Conservation (phyloP, 1,140 invertebrate genomes). For the Antheraea mylitta region DNA sequence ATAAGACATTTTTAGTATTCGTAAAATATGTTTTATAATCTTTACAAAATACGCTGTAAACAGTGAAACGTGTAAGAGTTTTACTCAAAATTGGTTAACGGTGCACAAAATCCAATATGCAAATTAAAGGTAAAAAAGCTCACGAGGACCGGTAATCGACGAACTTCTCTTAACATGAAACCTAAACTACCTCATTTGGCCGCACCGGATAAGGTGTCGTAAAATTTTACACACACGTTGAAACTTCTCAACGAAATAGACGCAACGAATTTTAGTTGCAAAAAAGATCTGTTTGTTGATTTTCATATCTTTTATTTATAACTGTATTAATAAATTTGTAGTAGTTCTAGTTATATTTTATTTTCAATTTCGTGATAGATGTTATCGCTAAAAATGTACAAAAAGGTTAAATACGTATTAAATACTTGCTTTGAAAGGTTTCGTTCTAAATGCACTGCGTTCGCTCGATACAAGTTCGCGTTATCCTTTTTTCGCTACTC, state of each 20-base stretch:
- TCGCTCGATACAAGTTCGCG: too few species aligned
- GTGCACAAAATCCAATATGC: slow-evolving; percentile 38
- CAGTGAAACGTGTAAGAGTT: slow-evolving; percentile 4
- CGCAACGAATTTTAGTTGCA: background rate
- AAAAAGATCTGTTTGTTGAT: background rate
- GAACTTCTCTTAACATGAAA: slow-evolving; percentile 43
- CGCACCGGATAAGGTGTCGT: slow-evolving; percentile 47
- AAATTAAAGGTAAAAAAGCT: slow-evolving; percentile 42
- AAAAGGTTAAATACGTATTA: too few species aligned
- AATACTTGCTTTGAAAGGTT: too few species aligned
- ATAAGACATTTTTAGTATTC: too few species aligned
- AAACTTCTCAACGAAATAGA: background rate
- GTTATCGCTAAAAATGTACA: too few species aligned
- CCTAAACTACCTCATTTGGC: slow-evolving; percentile 40
- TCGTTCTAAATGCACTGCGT: too few species aligned
- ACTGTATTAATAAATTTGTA: too few species aligned
- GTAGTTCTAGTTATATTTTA: too few species aligned
- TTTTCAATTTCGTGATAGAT: too few species aligned
- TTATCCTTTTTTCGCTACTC: too few species aligned
- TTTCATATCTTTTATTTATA: too few species aligned
- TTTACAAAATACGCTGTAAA: slow-evolving; percentile 5
- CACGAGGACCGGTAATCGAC: slow-evolving; percentile 12
- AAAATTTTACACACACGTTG: slow-evolving; percentile 33
- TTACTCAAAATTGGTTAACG: slow-evolving; percentile 26
- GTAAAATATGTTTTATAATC: background rate